These are phyloP conservation scores for Anniella stebbinsi DNA, from an alignment of 2,797 vertebrate genomes.

Conservation along the genomic window DNA sequence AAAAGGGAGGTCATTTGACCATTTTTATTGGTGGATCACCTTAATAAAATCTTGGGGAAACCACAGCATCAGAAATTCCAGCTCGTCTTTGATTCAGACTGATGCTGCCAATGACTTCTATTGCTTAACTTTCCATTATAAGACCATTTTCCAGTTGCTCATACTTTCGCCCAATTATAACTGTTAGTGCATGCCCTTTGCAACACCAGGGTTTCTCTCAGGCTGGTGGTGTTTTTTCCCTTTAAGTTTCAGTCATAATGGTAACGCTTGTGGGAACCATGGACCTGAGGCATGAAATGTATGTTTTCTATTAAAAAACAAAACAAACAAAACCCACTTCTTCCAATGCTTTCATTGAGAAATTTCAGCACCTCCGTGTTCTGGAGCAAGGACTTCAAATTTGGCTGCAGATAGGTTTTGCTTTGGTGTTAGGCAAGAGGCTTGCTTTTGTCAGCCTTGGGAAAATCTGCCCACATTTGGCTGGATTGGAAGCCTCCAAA, in stretches of 20 bases:
- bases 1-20: background rate
- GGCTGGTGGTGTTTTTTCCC: background rate
- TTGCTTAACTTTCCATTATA: slow-evolving; percentile 27
- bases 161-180: slow-evolving; percentile 1
- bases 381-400: slow-evolving; percentile 18
- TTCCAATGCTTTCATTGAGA: slow-evolving; percentile 17
- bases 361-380: slow-evolving; percentile 10
- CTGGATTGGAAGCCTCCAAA: slow-evolving; percentile 40
- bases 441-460: slow-evolving; percentile 33
- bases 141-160: background rate
- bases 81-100: background rate
- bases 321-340: background rate
- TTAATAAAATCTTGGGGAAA: background rate
- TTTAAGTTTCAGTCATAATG: background rate
- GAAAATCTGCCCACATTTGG: slow-evolving; percentile 43
- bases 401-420: slow-evolving; percentile 9
- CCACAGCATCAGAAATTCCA: background rate
- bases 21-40: background rate
- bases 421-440: slow-evolving; percentile 27
- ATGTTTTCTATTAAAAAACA: background rate
- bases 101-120: slow-evolving; percentile 13
- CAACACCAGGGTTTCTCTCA: background rate
- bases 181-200: background rate
- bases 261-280: background rate
- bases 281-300: background rate